These are phyloP conservation scores for Lophotriccus pileatus DNA, from an alignment of 2,797 vertebrate genomes.

Conservation along the genomic window DNA sequence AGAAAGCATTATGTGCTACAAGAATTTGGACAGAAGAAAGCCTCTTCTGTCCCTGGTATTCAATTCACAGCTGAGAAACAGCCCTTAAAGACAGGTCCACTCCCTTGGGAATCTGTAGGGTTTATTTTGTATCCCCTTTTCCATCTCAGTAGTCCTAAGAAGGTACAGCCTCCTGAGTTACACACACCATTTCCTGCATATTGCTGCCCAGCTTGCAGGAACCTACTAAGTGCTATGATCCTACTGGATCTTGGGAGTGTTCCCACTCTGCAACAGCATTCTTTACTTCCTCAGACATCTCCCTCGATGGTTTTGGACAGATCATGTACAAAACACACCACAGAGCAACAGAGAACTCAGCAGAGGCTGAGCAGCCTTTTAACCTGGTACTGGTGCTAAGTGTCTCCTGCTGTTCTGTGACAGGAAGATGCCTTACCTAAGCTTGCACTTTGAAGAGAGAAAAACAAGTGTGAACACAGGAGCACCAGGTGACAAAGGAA, in stretches of 20 bases:
- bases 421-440: neutral
- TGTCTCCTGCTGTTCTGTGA: constrained; percentile 8
- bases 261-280: neutral
- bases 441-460: neutral
- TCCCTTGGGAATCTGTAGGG: neutral
- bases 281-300: neutral
- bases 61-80: neutral
- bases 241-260: neutral
- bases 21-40: neutral
- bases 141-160: neutral
- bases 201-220: neutral
- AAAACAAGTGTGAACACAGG: neutral
- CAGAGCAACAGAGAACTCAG: neutral
- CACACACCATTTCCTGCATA: neutral
- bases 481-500: neutral
- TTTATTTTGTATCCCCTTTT: neutral
- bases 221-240: neutral
- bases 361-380: neutral
- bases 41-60: neutral
- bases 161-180: neutral
- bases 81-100: neutral
- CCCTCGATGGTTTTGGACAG: neutral
- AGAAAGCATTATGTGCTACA: neutral
- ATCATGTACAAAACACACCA: neutral
- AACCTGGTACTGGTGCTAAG: neutral